Base-by-base conservation (phyloP, 2,113 vertebrate genomes). In the Muscicapa adusta region DNA sequence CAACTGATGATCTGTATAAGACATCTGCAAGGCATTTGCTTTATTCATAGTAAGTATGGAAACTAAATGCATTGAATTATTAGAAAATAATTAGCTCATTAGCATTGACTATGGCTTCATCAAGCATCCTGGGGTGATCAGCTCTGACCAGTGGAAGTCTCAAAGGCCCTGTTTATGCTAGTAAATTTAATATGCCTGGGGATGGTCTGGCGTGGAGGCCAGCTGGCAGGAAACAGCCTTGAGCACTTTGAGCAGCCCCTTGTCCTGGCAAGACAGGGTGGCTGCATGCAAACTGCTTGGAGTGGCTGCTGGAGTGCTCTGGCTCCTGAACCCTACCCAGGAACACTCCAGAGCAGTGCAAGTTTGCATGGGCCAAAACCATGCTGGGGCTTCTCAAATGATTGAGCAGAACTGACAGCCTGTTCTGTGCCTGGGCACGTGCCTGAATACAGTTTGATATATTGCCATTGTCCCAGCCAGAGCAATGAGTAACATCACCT, bases 401-500 rank as follows among this genome's bases (percentile, higher is more conserved):
- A 4, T 13, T 47, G 29, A 72, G 51, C 16, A 43, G 48, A 67
- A 18, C 18, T 40, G n/a, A 19, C 0, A 1, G 4, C 56, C 1
- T 38, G 61, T 91, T 38, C 33, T 50, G 26, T 65, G 42, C 25
- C 33, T 77, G 33, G 22, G 38, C 88, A 68, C 3, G 2, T 3
- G 12, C 11, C 71, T 3, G 2, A 38, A 36, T 0, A 0, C 0
- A 2, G 9, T 72, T 75, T 60, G 45, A 47, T 34, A 3, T 6
- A 26, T 4, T 62, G 42, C 22, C 0, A 0, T 57, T 4, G 3
- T 48, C 42, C 15, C 34, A 65, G 28, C 25, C 0, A 0, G 42
- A 20, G 15, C 1, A 0, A 8, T 0, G 0, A 42, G 29, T 50
- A 28, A 25, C 22, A 42, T 38, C 36, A 28, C 1, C 0, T 57